Evolutionary conservation across 2,888 invertebrate species (phyloP).

Genomic region (Protophormia terraenovae): DNA sequence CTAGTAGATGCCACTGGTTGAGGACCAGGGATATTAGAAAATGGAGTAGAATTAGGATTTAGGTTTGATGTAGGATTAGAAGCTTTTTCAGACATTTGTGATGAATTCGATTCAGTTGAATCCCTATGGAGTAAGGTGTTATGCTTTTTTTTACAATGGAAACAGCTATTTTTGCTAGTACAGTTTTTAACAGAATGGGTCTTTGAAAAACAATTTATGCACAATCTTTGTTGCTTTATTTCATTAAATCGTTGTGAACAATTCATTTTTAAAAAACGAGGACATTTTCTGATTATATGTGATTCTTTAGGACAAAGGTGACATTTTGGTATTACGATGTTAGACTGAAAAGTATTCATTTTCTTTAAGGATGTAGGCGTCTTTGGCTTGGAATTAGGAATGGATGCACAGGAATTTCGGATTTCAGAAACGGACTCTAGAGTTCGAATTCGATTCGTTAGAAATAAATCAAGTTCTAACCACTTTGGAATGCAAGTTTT

Average conservation of each 20-base stretch:
- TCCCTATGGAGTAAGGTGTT: background rate
- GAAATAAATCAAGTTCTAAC: conserved; percentile 1
- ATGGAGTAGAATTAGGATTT: background rate
- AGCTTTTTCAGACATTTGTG: background rate
- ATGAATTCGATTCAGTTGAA: background rate
- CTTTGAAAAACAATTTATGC: background rate
- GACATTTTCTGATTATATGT: background rate
- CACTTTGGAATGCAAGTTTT: conserved; percentile 22
- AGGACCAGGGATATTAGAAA: background rate
- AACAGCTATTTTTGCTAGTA: background rate
- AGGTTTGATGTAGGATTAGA: background rate
- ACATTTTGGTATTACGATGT: background rate
- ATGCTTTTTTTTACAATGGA: no score
- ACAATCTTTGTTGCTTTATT: background rate
- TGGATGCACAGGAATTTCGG: background rate
- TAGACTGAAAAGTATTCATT: background rate
- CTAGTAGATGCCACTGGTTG: conserved; percentile 12
- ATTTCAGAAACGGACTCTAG: conserved; percentile 35
- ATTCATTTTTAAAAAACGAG: background rate
- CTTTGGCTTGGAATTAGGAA: background rate
- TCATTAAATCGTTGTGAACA: background rate
- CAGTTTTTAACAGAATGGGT: background rate
- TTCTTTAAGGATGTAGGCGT: background rate
- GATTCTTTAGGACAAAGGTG: background rate
- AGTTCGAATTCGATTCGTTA: conserved; percentile 12